Conservation (phyloP, 2,113 vertebrate species). For the Erythrocercus mccallii region DNA sequence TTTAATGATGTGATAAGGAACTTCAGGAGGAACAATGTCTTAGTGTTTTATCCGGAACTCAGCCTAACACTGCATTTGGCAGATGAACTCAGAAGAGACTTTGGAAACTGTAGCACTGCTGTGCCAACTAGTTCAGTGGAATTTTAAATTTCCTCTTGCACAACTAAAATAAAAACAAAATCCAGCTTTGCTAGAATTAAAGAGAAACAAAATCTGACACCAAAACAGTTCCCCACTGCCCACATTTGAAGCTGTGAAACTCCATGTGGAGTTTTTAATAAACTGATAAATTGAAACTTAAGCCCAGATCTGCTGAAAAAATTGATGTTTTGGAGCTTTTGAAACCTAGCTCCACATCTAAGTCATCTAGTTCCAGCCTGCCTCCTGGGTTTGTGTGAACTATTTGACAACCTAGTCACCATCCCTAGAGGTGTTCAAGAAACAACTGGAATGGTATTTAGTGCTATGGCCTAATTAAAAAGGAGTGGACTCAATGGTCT, state of each 20-base stretch:
- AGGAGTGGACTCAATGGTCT: background rate
- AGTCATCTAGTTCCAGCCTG: background rate
- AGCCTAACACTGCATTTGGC: accelerated
- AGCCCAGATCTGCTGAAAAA: background rate
- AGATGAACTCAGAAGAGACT: background rate
- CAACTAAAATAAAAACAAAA: background rate
- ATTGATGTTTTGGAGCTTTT: background rate
- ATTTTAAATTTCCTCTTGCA: background rate
- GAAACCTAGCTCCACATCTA: background rate
- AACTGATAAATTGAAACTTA: background rate
- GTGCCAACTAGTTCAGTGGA: accelerated
- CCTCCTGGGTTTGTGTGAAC: background rate
- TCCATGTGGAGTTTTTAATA: background rate
- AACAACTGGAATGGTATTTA: background rate
- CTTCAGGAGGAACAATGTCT: background rate
- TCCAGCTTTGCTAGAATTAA: background rate
- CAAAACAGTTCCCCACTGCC: background rate
- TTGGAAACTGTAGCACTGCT: background rate
- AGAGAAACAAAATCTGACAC: background rate
- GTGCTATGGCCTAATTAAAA: background rate
- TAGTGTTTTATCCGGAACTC: background rate
- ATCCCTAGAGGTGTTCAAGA: background rate
- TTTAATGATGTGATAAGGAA: background rate
- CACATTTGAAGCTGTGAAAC: background rate
- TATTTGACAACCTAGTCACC: background rate